Conservation (phyloP, 2,888 invertebrate genomes). For the Zeuzera pyrina region DNA sequence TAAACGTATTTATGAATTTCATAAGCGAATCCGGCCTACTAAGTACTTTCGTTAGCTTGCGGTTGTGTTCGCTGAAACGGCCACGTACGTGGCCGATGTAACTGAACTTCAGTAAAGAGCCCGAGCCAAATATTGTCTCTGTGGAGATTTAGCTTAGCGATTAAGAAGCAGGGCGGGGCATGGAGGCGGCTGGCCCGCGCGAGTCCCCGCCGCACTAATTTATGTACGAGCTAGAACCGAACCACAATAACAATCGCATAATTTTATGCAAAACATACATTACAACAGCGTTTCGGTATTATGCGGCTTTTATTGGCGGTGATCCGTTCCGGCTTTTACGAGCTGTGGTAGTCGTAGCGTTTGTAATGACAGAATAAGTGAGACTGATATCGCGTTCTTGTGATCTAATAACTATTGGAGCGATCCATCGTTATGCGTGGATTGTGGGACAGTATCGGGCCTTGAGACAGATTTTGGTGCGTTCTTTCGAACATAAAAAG, state of each 20-base stretch:
- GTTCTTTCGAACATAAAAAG: conserved; percentile 7
- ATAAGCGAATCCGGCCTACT: conserved; percentile 41
- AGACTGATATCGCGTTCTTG: conserved; percentile 67
- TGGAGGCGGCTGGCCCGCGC: conserved; percentile 52
- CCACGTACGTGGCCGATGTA: too few species aligned
- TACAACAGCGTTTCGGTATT: conserved; percentile 17
- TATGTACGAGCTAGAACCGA: conserved; percentile 35
- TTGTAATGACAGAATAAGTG: conserved; percentile 69
- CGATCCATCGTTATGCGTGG: conserved; percentile 25
- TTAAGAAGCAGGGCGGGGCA: conserved; percentile 29
- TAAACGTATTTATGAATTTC: conserved; percentile 45
- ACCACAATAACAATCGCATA: conserved; percentile 30
- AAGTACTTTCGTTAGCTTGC: conserved; percentile 29
- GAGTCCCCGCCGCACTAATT: conserved; percentile 33
- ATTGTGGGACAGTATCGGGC: conserved; percentile 17
- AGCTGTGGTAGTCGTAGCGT: conserved; percentile 59
- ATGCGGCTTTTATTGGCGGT: conserved; percentile 34
- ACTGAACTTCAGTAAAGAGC: conserved; percentile 32
- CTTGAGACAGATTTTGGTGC: conserved; percentile 12
- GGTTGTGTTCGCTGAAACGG: conserved; percentile 28
- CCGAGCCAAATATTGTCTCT: conserved; percentile 39
- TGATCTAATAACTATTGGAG: conserved; percentile 39
- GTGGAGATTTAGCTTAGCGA: conserved; percentile 43
- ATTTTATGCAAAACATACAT: conserved; percentile 15
- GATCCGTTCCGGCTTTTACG: conserved; percentile 32